Conservation (phyloP, 2,888 invertebrate genomes). For the Leuctra nigra region DNA sequence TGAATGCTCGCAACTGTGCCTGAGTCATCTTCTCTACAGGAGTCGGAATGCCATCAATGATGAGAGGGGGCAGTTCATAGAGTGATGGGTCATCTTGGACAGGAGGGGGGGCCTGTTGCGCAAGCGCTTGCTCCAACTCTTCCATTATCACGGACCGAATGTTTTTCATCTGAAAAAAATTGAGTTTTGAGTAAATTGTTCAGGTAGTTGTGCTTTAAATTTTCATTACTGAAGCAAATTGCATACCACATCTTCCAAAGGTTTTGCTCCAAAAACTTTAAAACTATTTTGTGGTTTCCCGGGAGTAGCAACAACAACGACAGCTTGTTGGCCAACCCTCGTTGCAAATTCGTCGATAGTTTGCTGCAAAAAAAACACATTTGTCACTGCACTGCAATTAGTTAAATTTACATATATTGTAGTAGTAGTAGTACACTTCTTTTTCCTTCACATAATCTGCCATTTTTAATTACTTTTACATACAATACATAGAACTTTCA, state of each 20-base stretch:
- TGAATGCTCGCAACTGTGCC: constrained; percentile 92
- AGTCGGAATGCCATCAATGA: constrained; percentile 96
- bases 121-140: constrained; percentile 86
- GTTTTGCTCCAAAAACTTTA: constrained; percentile 95
- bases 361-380: constrained; percentile 51
- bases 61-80: constrained; percentile 91
- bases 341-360: constrained; percentile 97
- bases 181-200: constrained; percentile 5
- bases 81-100: constrained; percentile 84
- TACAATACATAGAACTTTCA: too few species aligned
- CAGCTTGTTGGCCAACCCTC: constrained; percentile 93
- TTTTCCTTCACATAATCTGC: too few species aligned
- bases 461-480: too few species aligned
- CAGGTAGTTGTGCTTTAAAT: not conserved
- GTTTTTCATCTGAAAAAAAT: constrained; percentile 58
- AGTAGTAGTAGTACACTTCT: too few species aligned
- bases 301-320: constrained; percentile 92
- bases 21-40: constrained; percentile 99
- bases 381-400: too few species aligned
- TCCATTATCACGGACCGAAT: constrained; percentile 89
- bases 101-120: constrained; percentile 85
- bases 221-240: too few species aligned
- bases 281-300: constrained; percentile 94
- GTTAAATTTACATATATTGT: too few species aligned
- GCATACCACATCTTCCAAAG: constrained; percentile 76